Evolutionary conservation across 2,113 vertebrate species (phyloP).

Genomic region (Ctenomys sociabilis): DNA sequence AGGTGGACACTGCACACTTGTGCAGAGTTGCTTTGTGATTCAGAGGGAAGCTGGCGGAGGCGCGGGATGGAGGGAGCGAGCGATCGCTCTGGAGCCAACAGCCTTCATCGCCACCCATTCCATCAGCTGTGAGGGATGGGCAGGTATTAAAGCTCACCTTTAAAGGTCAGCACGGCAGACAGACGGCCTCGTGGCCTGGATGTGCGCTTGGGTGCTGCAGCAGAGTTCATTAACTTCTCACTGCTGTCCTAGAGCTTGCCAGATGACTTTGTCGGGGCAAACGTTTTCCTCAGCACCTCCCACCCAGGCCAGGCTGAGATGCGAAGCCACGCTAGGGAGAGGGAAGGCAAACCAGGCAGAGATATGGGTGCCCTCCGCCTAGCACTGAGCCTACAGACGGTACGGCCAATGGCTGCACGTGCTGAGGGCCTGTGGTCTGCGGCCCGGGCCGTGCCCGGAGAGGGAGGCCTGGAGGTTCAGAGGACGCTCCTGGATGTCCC

Average conservation of each 20-base stretch:
- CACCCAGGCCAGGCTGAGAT: background rate
- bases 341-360: background rate
- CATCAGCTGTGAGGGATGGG: background rate
- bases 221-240: background rate
- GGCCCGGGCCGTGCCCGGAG: background rate
- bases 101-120: background rate
- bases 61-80: background rate
- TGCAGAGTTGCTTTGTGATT: background rate
- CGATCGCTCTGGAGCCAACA: background rate
- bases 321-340: background rate
- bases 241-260: background rate
- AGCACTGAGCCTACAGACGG: background rate
- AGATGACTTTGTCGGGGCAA: background rate
- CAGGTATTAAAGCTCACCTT: background rate
- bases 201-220: background rate
- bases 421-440: background rate
- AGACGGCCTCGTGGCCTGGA: background rate
- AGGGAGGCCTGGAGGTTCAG: background rate
- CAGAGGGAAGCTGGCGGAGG: background rate
- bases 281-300: background rate
- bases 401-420: fast-evolving
- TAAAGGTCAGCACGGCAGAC: background rate
- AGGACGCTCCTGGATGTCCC: background rate
- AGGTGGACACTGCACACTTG: background rate
- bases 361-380: background rate